Evolutionary conservation across 2,888 invertebrate species (phyloP).

Genomic region (Apodemia mormo): DNA sequence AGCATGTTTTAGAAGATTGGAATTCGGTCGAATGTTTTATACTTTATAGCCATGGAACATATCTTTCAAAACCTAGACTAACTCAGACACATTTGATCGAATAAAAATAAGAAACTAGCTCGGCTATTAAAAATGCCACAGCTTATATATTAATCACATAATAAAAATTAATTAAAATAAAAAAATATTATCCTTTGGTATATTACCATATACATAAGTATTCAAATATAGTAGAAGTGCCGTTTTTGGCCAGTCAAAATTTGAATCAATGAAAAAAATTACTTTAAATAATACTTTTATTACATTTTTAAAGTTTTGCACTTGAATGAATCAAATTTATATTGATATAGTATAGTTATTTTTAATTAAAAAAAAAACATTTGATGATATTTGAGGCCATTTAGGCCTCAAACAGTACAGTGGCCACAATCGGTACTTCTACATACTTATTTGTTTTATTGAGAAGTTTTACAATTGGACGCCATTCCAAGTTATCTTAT

Average conservation of each 20-base stretch:
- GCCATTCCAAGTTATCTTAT: constrained; percentile 13
- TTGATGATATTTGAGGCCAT: too few relatives aligned
- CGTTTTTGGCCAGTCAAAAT: too few relatives aligned
- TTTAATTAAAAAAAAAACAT: too few relatives aligned
- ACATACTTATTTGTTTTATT: neutral
- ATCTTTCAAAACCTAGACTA: neutral
- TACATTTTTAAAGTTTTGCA: too few relatives aligned
- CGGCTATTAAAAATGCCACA: neutral
- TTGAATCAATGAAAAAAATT: too few relatives aligned
- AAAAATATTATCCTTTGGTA: constrained; percentile 10
- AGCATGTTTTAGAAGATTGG: neutral
- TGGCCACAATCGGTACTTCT: too few relatives aligned
- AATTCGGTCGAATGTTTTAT: neutral
- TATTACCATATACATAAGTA: constrained; percentile 12
- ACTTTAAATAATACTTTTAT: too few relatives aligned
- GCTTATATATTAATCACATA: constrained; percentile 1
- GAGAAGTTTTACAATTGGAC: constrained; percentile 6
- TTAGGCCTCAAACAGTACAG: too few relatives aligned
- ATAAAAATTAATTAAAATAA: constrained; percentile 8
- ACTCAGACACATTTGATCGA: neutral
- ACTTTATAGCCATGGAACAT: neutral
- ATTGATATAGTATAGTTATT: too few relatives aligned
- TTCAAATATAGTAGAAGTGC: neutral
- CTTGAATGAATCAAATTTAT: too few relatives aligned
- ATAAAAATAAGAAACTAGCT: neutral